Conservation (phyloP, 2,113 vertebrate genomes). For the Etheostoma spectabile region DNA sequence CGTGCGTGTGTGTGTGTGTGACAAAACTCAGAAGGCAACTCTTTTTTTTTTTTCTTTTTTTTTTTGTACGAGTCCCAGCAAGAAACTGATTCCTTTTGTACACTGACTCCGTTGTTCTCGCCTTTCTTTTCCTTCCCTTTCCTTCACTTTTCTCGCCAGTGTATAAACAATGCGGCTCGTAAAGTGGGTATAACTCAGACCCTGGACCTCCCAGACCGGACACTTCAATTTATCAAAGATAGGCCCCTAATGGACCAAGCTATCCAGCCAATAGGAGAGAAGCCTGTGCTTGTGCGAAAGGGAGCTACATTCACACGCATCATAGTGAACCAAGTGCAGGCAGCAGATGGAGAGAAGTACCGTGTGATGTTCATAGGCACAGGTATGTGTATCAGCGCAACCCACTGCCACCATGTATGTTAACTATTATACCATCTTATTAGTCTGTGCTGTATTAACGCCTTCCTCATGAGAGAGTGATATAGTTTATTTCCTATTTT, state of each 20-base stretch:
- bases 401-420: background rate
- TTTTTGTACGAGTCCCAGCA: background rate
- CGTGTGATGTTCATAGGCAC: slow-evolving; percentile 87
- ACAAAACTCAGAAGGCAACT: slow-evolving; percentile 37
- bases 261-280: slow-evolving; percentile 69
- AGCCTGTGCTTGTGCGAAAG: slow-evolving; percentile 78
- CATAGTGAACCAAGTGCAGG: slow-evolving; percentile 75
- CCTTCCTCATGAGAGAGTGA: too few relatives aligned
- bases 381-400: slow-evolving; percentile 69
- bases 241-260: slow-evolving; percentile 83
- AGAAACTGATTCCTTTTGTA: slow-evolving; percentile 58
- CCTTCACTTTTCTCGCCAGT: slow-evolving; percentile 63
- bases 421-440: too few relatives aligned
- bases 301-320: slow-evolving; percentile 81
- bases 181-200: slow-evolving; percentile 59
- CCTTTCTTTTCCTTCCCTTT: slow-evolving; percentile 29
- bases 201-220: slow-evolving; percentile 83
- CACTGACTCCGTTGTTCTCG: slow-evolving; percentile 33
- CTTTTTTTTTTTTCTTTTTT: slow-evolving; percentile 1
- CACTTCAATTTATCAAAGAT: slow-evolving; percentile 84
- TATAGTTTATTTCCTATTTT: too few relatives aligned
- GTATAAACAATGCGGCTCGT: slow-evolving; percentile 75
- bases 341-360: slow-evolving; percentile 71
- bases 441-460: too few relatives aligned
- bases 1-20: slow-evolving; percentile 18